Percentiles rank a stretch among this genome's conserved stretches.
These are phyloP conservation scores for Ammospiza nelsoni DNA, from an alignment of 2,113 vertebrate genomes.

Conservation along the genomic window DNA sequence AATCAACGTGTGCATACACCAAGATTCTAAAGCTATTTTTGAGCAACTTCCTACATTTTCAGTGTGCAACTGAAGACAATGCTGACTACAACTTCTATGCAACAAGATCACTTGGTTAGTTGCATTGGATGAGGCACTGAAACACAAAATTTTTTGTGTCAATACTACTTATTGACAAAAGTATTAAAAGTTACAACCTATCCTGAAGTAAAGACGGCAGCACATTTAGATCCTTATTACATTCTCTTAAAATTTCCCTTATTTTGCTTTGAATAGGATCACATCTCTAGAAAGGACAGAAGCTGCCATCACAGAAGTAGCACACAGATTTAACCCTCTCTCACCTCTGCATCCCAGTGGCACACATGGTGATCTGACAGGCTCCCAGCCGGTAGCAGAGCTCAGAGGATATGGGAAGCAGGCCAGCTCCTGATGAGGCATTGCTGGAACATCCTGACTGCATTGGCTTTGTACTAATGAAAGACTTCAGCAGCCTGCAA, in stretches of 20 bases:
- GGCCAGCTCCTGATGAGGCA: slow-evolving; percentile 80
- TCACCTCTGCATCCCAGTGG: slow-evolving; percentile 96
- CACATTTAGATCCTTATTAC: background rate
- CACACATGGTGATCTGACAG: slow-evolving; percentile 93
- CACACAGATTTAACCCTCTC: slow-evolving; percentile 18
- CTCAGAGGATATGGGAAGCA: slow-evolving; percentile 91
- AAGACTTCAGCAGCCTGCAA: slow-evolving; percentile 92
- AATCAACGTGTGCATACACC: background rate
- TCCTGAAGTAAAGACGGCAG: background rate
- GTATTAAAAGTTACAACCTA: background rate
- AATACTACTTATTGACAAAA: background rate
- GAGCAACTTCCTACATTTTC: background rate
- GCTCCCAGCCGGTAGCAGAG: slow-evolving; percentile 96
- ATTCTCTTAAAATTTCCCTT: background rate
- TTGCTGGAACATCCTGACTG: slow-evolving; percentile 61
- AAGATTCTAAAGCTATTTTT: background rate
- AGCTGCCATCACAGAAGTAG: background rate
- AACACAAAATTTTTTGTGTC: background rate
- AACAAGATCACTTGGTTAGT: background rate
- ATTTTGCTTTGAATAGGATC: background rate
- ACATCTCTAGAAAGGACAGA: background rate
- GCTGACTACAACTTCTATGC: background rate
- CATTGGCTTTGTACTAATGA: slow-evolving; percentile 75
- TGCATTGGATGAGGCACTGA: background rate
- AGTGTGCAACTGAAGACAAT: background rate